Evolutionary conservation across 2,888 invertebrate species (phyloP).

Genomic region (Argynnis bischoffii): DNA sequence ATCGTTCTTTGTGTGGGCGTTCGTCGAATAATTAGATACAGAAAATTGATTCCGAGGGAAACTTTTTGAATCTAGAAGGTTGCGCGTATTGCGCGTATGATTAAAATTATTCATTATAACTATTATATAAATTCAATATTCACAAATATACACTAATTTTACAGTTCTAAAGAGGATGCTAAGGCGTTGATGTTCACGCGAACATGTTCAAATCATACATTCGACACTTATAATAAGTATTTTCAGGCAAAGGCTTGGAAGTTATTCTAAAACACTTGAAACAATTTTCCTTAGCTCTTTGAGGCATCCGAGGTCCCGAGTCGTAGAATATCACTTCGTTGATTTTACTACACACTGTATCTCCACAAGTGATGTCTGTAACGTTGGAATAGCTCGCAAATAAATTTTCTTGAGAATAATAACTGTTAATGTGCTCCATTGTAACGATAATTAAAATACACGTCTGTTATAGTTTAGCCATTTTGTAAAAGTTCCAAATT

Average conservation of each 20-base stretch:
- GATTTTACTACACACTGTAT: slow-evolving; percentile 52
- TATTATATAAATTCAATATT: slow-evolving; percentile 50
- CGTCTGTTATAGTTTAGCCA: slow-evolving; percentile 79
- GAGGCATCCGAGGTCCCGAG: slow-evolving; percentile 53
- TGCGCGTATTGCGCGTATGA: slow-evolving; percentile 60
- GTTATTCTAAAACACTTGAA: slow-evolving; percentile 56
- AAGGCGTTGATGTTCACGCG: slow-evolving; percentile 58
- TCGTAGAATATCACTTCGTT: slow-evolving; percentile 50
- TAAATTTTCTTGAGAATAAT: slow-evolving; percentile 59
- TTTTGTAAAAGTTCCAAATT: slow-evolving; percentile 63
- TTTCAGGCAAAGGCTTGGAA: slow-evolving; percentile 58
- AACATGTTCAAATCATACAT: slow-evolving; percentile 49
- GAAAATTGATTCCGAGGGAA: slow-evolving; percentile 57
- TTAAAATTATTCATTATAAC: slow-evolving; percentile 45
- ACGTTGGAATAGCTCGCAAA: slow-evolving; percentile 55
- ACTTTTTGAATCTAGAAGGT: slow-evolving; percentile 45
- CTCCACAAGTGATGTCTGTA: slow-evolving; percentile 53
- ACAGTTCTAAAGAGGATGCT: slow-evolving; percentile 53
- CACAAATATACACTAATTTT: slow-evolving; percentile 48
- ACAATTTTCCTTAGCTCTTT: slow-evolving; percentile 48
- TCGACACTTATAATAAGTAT: slow-evolving; percentile 46
- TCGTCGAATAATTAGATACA: slow-evolving; percentile 61
- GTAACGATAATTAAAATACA: slow-evolving; percentile 65
- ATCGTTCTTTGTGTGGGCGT: slow-evolving; percentile 50
- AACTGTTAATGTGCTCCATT: slow-evolving; percentile 72